A percentile compares a stretch with the other conserved stretches of the same genome.
These are phyloP conservation scores for Gracilinanus agilis DNA, from an alignment of 2,113 vertebrate genomes.

Conservation along the genomic window DNA sequence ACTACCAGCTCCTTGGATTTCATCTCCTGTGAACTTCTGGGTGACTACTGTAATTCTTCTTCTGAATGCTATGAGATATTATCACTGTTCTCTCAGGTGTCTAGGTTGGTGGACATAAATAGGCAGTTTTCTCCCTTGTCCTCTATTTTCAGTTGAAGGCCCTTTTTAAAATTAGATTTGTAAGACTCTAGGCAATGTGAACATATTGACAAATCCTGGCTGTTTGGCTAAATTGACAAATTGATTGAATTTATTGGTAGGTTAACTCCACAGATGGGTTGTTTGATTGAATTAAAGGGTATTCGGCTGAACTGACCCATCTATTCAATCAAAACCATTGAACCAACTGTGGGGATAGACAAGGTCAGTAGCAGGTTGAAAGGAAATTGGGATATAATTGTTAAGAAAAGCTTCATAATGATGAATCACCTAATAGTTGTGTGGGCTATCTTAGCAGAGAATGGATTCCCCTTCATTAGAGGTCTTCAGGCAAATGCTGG, in stretches of 20 bases:
- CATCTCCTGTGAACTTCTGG: neutral
- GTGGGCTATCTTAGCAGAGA: conserved; percentile 9
- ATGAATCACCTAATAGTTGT: neutral
- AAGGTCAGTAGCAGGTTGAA: neutral
- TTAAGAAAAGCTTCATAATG: neutral
- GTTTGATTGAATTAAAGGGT: conserved; percentile 42
- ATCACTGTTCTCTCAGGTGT: neutral
- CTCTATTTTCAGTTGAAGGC: neutral
- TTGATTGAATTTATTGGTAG: conserved; percentile 31
- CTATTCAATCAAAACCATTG: conserved; percentile 18
- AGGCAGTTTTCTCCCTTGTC: neutral
- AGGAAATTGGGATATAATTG: conserved; percentile 37
- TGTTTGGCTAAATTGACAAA: conserved; percentile 48
- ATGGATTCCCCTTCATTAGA: neutral
- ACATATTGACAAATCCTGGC: conserved; percentile 41
- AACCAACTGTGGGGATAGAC: conserved; percentile 45
- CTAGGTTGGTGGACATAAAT: neutral
- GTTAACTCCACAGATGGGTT: conserved; percentile 5
- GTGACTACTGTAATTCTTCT: neutral
- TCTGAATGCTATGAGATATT: neutral
- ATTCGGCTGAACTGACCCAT: conserved; percentile 36
- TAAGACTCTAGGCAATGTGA: neutral
- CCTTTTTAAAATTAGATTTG: neutral
- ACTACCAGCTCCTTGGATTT: neutral
- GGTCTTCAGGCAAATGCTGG: conserved; percentile 45